Conservation (phyloP, 1,140 invertebrate genomes). For the Pseudomyrmex cubaensis region DNA sequence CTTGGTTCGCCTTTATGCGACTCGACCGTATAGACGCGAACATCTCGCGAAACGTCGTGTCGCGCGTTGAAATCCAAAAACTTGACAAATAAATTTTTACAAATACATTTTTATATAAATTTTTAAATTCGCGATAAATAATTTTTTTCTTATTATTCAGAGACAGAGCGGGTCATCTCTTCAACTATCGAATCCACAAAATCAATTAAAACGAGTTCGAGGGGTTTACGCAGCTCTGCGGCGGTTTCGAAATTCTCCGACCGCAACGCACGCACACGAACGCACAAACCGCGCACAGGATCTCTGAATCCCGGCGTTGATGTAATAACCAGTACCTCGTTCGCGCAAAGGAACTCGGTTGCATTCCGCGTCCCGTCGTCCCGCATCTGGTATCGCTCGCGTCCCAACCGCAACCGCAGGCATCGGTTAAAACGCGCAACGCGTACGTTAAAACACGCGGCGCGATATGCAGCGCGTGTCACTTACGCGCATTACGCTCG, state of each 20-base stretch:
- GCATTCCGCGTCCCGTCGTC: slow-evolving; percentile 26
- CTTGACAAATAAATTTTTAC: background rate
- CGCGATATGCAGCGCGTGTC: slow-evolving; percentile 50
- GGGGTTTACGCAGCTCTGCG: too few relatives aligned
- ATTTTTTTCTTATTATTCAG: background rate
- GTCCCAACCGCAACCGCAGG: slow-evolving; percentile 30
- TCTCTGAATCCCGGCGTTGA: background rate
- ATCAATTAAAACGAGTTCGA: too few relatives aligned
- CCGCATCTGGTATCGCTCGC: slow-evolving; percentile 28
- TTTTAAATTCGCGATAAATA: background rate
- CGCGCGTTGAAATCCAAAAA: background rate
- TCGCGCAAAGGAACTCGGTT: slow-evolving; percentile 10
- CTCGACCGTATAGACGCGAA: background rate
- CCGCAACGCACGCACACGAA: background rate
- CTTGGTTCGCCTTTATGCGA: background rate
- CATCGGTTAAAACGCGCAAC: slow-evolving; percentile 42
- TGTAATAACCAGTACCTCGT: background rate
- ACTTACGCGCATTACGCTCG: slow-evolving; percentile 10
- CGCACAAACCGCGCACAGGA: background rate
- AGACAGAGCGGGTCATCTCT: background rate
- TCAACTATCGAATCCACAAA: too few relatives aligned
- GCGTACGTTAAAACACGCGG: slow-evolving; percentile 32
- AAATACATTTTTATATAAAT: background rate
- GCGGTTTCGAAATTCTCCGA: too few relatives aligned
- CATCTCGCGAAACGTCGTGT: background rate